Evolutionary conservation across 2,888 invertebrate species (phyloP), one percentile per base, ranked within the genome.

Genomic region (Euplexia lucipara): DNA sequence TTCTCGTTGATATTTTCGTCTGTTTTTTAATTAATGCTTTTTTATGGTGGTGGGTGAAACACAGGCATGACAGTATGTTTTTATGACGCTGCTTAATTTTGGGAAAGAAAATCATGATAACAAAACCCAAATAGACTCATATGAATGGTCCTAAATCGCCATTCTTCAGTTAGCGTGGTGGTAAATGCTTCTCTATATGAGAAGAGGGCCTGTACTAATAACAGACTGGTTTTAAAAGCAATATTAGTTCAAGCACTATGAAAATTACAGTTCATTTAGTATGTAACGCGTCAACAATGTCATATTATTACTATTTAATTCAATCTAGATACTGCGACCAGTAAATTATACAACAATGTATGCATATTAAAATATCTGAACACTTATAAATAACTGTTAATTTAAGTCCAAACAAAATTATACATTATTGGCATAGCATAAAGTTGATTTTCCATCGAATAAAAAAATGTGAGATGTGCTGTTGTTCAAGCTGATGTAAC

Each of bases 261-360:
- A 42, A 66, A 73, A 69, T 32, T 54, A 30, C 8, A 18, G 35
- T 16, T 53, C 9, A 32, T 51, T 66, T 35, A 9, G 9, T 51
- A 39, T 12, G 16, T 64, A 20, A 75, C 12, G 59, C 51, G 52
- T 60, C 76, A 57, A 62, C 51, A 76, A 62, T 41, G 56, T 78
- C 18, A 52, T 48, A 69, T 47, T 54, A 57, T 68, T 58, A 61
- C 67, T 70, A 54, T 80, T 74, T 62, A 66, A 71, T 79, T 65
- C 61, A 81, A 80, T 79, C 75, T 78, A 58, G 62, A 78, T 64
- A 57, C 48, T 62, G 39, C 37, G 34, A 54, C 34, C 26, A 51
- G 52, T 58, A 47, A 71, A 54, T 77, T 71, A 71, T 49, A 45
- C 53, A 63, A 63, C 57, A 71, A 42, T 63, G 56, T 53, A 22